phyloP scores from a whole-genome alignment of 2,797 vertebrate species.

The Amniataba percoides region DNA sequence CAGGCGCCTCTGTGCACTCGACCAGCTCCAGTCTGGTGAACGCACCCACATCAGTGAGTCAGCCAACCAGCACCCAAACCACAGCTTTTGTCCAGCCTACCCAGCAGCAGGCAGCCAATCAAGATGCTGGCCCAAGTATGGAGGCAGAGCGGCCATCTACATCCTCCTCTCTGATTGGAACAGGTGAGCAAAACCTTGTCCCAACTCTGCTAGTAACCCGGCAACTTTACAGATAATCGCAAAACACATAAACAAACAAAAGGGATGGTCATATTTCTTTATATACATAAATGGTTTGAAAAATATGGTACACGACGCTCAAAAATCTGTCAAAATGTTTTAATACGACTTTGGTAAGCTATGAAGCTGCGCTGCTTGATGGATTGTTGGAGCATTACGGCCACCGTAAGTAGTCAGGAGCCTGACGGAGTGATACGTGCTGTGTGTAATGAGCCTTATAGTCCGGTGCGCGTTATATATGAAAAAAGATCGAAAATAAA shows the following conservation, averaged over 20 bases:
- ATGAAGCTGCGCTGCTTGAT: no score
- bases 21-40: slow-evolving; percentile 92
- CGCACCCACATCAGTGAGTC: slow-evolving; percentile 87
- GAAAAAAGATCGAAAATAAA: no score
- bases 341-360: no score
- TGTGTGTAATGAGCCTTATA: no score
- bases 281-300: background rate
- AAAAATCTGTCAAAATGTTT: no score
- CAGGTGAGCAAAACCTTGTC: slow-evolving; percentile 81
- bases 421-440: no score
- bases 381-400: no score
- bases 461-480: no score
- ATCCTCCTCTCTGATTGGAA: slow-evolving; percentile 89
- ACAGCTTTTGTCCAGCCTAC: slow-evolving; percentile 98
- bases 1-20: slow-evolving; percentile 92
- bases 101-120: slow-evolving; percentile 90
- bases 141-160: slow-evolving; percentile 93
- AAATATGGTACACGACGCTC: no score
- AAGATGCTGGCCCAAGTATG: slow-evolving; percentile 86
- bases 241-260: background rate
- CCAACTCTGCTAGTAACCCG: background rate
- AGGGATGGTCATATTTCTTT: background rate
- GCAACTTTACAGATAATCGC: background rate
- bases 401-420: no score
- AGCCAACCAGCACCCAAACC: slow-evolving; percentile 90